Base-by-base conservation (phyloP, 2,888 invertebrate genomes). In the Cabera pusaria region DNA sequence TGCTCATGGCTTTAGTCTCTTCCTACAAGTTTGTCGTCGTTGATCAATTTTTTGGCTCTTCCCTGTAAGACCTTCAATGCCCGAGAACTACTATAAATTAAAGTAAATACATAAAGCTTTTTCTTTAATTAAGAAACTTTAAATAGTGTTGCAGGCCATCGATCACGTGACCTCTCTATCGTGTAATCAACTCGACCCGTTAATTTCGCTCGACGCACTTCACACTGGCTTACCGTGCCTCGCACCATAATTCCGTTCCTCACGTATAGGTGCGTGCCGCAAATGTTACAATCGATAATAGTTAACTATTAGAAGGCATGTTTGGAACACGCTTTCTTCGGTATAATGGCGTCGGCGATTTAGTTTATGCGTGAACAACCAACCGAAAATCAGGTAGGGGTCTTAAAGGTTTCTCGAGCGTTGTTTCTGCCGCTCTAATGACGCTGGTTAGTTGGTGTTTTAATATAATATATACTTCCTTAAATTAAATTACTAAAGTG, bases 211-310 rank as follows among this genome's bases (percentile, higher is more conserved):
- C 42, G 60, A 66, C 58, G 52, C 44, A 52, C 53, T 52, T 59
- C 52, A 44, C 58, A 46, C 63, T 54, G 57, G 49, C 32, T 44
- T 46, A 45, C 58, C 63, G 66, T 61, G 56, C 49, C 55, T 47
- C 38, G 55, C 33, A 9, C 47, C 38, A 56, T 68, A 60, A 65
- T 65, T 64, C 53, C 50, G 52, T 44, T 40, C 40, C 49, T 50
- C 52, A 39, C 44, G 53, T 59, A 56, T 49, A 53, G 53, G 63
- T 70, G 61, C 65, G 66, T 64, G 68, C 56, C 38, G 49, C 52
- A 55, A 62, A 62, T 59, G 49, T 60, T 56, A 54, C 49, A 63
- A 63, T 56, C 66, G 55, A 66, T 66, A 63, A 60, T 59, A 49
- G 54, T 43, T 32, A 32, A 59, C 55, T 52, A 56, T 54, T 55